These are phyloP conservation scores for Rousettus leschenaultii DNA, from an alignment of 2,113 vertebrate genomes.

Conservation along the genomic window DNA sequence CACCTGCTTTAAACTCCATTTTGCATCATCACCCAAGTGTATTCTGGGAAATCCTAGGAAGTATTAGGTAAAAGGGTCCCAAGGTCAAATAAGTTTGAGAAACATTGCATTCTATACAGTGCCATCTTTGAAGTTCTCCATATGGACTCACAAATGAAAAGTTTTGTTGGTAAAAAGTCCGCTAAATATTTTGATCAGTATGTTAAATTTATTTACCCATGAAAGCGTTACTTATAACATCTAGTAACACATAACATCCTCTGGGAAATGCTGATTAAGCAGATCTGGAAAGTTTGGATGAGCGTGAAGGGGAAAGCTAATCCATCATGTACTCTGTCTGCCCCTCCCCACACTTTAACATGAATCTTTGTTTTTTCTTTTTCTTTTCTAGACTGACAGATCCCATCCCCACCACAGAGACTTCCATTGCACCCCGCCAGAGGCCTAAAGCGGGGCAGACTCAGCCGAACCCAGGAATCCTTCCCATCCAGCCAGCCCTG, in stretches of 20 bases:
- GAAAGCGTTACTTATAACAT: not conserved
- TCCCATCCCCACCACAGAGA: slow-evolving; percentile 94
- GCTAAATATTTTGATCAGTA: not conserved
- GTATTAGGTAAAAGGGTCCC: not conserved
- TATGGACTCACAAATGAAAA: not conserved
- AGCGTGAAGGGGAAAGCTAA: not conserved
- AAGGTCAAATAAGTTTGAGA: not conserved
- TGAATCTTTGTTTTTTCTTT: not conserved
- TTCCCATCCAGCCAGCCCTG: slow-evolving; percentile 95
- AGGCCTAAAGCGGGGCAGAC: slow-evolving; percentile 96
- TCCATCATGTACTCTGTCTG: not conserved
- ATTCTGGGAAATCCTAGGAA: slow-evolving; percentile 5
- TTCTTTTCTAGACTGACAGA: slow-evolving; percentile 89
- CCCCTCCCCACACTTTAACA: not conserved
- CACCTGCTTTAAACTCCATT: not conserved
- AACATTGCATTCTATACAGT: not conserved
- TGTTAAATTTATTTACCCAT: not conserved
- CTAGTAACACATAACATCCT: not conserved
- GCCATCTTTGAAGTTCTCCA: not conserved
- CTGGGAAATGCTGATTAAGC: not conserved
- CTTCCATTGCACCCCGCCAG: slow-evolving; percentile 97
- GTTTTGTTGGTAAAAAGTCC: not conserved
- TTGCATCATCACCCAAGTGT: not conserved
- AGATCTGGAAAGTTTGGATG: not conserved
- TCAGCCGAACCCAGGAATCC: slow-evolving; percentile 93